Evolutionary conservation across 2,113 vertebrate species (phyloP).

Genomic region (Brienomyrus longianalis): DNA sequence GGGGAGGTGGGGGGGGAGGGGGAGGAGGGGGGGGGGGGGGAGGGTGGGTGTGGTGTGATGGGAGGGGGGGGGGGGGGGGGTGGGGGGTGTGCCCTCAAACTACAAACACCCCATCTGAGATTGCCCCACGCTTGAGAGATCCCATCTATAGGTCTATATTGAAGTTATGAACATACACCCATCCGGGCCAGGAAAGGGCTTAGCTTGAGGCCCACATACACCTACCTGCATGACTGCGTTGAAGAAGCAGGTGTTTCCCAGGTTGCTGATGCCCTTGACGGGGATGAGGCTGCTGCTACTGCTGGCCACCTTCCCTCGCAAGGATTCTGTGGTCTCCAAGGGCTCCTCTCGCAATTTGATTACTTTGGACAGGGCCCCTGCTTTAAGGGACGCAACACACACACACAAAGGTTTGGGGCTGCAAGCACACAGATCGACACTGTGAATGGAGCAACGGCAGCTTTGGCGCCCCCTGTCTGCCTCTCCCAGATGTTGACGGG

Average conservation of each 20-base stretch:
- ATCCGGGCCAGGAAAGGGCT: background rate
- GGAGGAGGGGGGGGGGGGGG: too few relatives aligned
- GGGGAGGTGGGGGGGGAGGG: too few relatives aligned
- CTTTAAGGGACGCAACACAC: background rate
- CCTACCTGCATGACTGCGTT: conserved; percentile 96
- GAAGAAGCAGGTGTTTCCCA: conserved; percentile 97
- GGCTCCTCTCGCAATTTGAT: conserved; percentile 75
- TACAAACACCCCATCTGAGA: background rate
- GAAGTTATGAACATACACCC: background rate
- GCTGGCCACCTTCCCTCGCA: conserved; percentile 66
- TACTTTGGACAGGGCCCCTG: conserved; percentile 74
- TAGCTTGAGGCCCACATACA: background rate
- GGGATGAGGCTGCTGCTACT: conserved; percentile 64
- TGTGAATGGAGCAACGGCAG: background rate
- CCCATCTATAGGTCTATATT: background rate
- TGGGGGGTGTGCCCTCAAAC: background rate
- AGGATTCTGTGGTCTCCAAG: conserved; percentile 62
- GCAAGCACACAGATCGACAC: background rate
- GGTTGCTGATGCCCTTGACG: conserved; percentile 92
- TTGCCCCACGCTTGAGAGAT: background rate
- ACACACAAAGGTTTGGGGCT: background rate
- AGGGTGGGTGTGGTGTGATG: too few relatives aligned
- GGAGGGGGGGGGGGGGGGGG: too few relatives aligned
- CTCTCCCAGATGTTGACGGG: conserved; percentile 18
- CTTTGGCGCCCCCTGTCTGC: background rate